Conservation (phyloP, 2,797 vertebrate genomes). For the Spinibarbus caldwelli region DNA sequence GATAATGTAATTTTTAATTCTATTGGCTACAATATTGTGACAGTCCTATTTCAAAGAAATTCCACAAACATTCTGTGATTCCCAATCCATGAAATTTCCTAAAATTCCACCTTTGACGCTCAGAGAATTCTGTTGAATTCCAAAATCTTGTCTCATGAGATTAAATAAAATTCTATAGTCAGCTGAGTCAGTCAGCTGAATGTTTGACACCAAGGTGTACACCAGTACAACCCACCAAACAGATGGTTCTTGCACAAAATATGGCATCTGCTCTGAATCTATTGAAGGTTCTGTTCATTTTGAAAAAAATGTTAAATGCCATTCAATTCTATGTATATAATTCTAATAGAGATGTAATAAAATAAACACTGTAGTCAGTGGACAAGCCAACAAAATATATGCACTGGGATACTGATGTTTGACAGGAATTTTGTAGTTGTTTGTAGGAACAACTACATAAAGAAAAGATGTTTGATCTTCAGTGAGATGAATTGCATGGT, state of each 20-base stretch:
- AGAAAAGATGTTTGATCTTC: neutral
- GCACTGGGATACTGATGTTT: neutral
- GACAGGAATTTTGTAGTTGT: no score
- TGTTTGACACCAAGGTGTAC: neutral
- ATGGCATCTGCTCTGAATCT: neutral
- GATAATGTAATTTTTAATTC: neutral
- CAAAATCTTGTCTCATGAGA: neutral
- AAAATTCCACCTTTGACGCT: no score
- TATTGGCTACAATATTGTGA: neutral
- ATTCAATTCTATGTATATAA: neutral
- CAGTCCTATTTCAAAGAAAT: neutral
- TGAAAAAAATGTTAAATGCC: neutral
- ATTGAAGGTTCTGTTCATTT: neutral
- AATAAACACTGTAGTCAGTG: neutral
- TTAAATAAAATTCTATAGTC: neutral
- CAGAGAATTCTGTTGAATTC: neutral
- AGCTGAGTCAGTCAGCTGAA: neutral
- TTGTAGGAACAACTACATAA: neutral
- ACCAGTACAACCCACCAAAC: no score
- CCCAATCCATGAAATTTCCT: neutral
- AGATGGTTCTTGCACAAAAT: neutral
- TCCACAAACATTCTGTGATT: neutral
- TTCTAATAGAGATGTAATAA: neutral
- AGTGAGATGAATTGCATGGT: neutral
- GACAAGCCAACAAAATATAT: neutral